Evolutionary conservation across 2,888 invertebrate genomes (phyloP), one percentile per base, ranked within the genome.

Genomic region (Andrena chrysosceles): DNA sequence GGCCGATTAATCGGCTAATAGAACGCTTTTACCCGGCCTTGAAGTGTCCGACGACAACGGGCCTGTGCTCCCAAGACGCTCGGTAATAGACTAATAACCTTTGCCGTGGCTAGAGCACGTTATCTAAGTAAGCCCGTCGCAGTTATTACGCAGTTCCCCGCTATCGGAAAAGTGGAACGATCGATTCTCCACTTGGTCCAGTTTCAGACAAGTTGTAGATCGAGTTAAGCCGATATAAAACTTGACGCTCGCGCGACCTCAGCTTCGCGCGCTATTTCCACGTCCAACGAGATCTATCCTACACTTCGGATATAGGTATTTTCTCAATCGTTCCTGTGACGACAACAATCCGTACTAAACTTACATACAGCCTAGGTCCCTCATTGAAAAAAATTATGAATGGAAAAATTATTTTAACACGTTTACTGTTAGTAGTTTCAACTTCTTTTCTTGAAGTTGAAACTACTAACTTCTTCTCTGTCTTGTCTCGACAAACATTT

Each of bases 121-220:
- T 86, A 85, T 86, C 85, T 85, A 82, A 88, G 85, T 74, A 86
- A 81, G 77, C 64, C 74, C 73, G 54, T 49, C 77, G 49, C 48
- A 33, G 80, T 83, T 86, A 84, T 85, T 87, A 87, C 83, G 85
- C 86, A 82, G 80, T 74, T 83, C 75, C 35, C 84, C 77, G 79
- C 77, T 83, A 77, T 83, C 81, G 64, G 77, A 84, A 88, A 88
- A 85, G 84, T 88, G 52, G 85, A 84, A 67, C 88, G 84, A 88
- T 88, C 87, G 88, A 88, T 88, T 81, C 74, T 49, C 76, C 78
- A 74, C 79, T 84, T 81, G 86, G 75, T 81, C 87, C 70, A 87
- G 86, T 87, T 87, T 75, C 67, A 42, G 13, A 49, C 7, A n/a
- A 82, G 63, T 85, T 81, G 64, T 69, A 48, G 62, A 60, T 81